Conservation (phyloP, 2,797 vertebrate species). For the Chaetodon trifasciatus region DNA sequence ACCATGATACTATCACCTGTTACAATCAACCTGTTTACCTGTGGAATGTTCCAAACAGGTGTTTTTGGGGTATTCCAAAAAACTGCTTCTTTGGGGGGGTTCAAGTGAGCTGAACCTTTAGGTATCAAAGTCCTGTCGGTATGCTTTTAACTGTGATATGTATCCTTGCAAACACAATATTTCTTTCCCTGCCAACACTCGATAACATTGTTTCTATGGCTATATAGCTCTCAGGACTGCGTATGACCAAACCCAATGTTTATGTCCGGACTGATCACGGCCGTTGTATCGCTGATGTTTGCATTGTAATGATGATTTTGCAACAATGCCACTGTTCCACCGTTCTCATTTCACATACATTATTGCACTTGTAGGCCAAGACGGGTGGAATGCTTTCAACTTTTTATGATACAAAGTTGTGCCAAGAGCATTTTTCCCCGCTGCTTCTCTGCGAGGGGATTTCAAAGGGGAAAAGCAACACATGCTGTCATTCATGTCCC, state of each 20-base stretch:
- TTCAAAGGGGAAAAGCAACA: conserved; percentile 77
- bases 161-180: neutral
- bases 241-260: neutral
- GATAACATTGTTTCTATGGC: neutral
- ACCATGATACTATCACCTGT: no score
- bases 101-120: neutral
- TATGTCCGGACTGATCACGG: conserved; percentile 29
- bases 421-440: conserved; percentile 70
- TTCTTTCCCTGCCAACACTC: neutral
- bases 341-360: conserved; percentile 69
- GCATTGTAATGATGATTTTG: conserved; percentile 56
- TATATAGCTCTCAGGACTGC: neutral
- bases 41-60: no score
- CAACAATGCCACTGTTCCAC: conserved; percentile 67
- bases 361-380: conserved; percentile 67
- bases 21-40: no score
- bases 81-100: neutral
- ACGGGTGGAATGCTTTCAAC: conserved; percentile 82
- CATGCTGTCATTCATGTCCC: conserved; percentile 78
- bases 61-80: no score
- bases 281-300: conserved; percentile 30
- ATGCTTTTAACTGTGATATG: neutral
- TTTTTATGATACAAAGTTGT: conserved; percentile 77
- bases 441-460: conserved; percentile 58
- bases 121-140: neutral